Base-by-base conservation (phyloP, 2,888 invertebrate genomes). In the Meliscaeva auricollis region DNA sequence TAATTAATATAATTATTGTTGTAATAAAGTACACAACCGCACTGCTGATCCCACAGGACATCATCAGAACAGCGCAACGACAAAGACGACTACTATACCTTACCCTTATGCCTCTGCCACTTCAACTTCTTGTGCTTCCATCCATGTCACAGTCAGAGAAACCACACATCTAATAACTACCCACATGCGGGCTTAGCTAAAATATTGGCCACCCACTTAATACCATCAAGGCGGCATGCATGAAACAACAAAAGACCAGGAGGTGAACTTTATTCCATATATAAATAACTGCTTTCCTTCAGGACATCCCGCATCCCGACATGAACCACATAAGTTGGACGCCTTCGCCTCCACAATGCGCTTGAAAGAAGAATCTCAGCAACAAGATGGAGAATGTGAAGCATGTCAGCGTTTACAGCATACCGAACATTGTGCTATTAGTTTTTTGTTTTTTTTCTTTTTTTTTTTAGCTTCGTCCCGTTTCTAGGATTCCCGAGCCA, bases 1-100 rank as follows among this genome's bases (percentile, higher is more conserved):
- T 85, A 85, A 85, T 85, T 85, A 85, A 85, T 85, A 85, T 73
- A 76, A 85, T 85, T 76, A 85, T 81, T 85, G 85, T 69, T 73
- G 81, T 85, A 85, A 85, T 77, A 81, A 85, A 85, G 80, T 85
- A 81, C 85, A 76, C 76, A 73, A 68, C 73, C 85, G 69, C 69
- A 81, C 75, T 62, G 68, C 81, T 73, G 76, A 85, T 73, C 85
- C 81, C 81, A 69, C 73, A 81, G 81, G 75, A 81, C 52, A 58
- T 62, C 35, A 26, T 4, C 2, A 62, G 54, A 54, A 44, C 20
- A 22, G 56, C 22, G 7, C 56, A 41, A 30, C 38, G 38, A 44
- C 32, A 35, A 66, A 54, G 66, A 35, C 20, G 46, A 41, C 41
- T 58, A 48, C 41, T 11, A 26, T 4, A 3, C 26, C 4, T 3